Evolutionary conservation across 2,113 vertebrate genomes (phyloP).

Genomic region (Pampusana beccarii): DNA sequence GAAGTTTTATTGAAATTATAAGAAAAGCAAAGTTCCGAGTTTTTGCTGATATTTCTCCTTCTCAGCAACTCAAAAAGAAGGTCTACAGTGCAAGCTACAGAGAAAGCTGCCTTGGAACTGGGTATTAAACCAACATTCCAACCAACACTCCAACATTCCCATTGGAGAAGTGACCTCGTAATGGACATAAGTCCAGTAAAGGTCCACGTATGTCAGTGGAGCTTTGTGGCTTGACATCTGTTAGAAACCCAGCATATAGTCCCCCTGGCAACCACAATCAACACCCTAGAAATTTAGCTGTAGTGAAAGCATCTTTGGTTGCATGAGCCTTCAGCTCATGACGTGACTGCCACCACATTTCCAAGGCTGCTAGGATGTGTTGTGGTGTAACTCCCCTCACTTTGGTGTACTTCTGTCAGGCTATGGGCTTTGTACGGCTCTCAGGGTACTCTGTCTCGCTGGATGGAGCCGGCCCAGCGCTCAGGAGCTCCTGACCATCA

Average conservation of each 20-base stretch:
- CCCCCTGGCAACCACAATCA: neutral
- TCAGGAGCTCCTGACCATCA: neutral
- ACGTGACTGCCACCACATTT: neutral
- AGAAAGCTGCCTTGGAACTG: neutral
- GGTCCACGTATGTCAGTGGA: neutral
- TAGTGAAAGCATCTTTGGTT: neutral
- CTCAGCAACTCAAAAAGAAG: neutral
- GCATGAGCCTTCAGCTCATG: neutral
- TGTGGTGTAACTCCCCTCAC: neutral
- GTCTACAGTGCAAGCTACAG: neutral
- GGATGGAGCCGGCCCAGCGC: neutral
- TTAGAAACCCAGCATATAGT: neutral
- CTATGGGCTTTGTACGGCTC: neutral
- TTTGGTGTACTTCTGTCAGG: neutral
- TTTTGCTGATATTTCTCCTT: neutral
- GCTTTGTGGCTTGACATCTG: neutral
- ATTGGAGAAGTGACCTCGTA: neutral
- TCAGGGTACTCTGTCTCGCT: neutral
- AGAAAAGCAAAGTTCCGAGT: neutral
- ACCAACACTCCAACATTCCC: neutral
- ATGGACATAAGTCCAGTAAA: neutral
- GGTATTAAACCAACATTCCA: neutral
- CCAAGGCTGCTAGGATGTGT: neutral
- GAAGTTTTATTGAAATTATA: neutral
- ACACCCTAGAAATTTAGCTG: neutral